These are phyloP conservation scores for Endotricha flammealis DNA, from an alignment of 2,888 invertebrate genomes.

Conservation along the genomic window DNA sequence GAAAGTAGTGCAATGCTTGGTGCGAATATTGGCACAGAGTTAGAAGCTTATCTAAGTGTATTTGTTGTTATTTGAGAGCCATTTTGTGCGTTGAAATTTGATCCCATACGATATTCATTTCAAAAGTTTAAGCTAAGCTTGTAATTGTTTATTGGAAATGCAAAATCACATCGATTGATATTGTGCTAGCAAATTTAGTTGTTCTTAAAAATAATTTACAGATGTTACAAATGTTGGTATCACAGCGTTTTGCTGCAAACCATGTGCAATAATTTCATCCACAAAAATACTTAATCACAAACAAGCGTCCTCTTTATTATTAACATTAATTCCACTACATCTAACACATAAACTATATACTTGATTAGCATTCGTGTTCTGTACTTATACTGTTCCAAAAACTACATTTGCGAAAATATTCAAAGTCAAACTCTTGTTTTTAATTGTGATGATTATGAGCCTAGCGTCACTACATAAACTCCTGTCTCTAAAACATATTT, in stretches of 20 bases:
- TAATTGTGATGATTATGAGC: constrained; percentile 65
- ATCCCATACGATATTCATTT: not conserved
- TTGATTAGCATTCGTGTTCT: constrained; percentile 46
- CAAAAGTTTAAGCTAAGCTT: constrained; percentile 4
- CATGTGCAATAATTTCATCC: constrained; percentile 17
- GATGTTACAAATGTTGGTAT: not conserved
- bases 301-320: constrained; percentile 38
- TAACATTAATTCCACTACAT: constrained; percentile 36
- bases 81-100: constrained; percentile 61
- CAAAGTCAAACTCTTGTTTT: constrained; percentile 77
- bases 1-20: constrained; percentile 54
- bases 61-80: constrained; percentile 46
- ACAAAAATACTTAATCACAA: constrained; percentile 29
- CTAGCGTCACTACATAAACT: constrained; percentile 56
- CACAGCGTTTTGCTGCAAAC: not conserved
- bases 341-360: constrained; percentile 43
- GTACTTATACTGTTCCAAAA: constrained; percentile 33
- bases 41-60: constrained; percentile 51
- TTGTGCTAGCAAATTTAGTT: constrained; percentile 4
- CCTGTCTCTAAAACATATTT: constrained; percentile 26
- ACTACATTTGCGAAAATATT: constrained; percentile 57
- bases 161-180: constrained; percentile 1
- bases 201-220: not conserved
- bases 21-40: constrained; percentile 43
- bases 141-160: not conserved